Evolutionary conservation across 2,797 vertebrate species (phyloP), one percentile per base, ranked within the genome.

Genomic region (Scleropages formosus): DNA sequence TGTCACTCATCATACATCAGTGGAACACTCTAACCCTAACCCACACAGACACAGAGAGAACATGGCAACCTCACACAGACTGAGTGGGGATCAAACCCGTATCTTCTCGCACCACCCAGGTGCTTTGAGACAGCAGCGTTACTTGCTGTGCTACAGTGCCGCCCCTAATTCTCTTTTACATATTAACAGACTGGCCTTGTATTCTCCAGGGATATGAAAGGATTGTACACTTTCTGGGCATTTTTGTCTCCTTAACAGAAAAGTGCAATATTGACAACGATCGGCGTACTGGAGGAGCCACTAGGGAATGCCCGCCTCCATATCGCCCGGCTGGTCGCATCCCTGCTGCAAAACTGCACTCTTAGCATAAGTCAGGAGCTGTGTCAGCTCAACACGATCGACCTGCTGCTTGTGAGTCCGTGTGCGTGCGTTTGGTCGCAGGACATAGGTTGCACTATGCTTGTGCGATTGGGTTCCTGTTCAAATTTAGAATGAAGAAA

Each of bases 251-350:
- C 1, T 60, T 16, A 9, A 22, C 84, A 95, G 97, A 97, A 95
- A 91, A 86, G 90, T 84, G 93, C 96, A 56, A 97, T 99, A 92
- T 91, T 98, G 85, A 99, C 96, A 3, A 98, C 96, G n/a, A 93
- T 98, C 24, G 97, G 98, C 11, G 78, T 98, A 84, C 87, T 99
- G 77, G 96, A 99, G 84, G 95, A 97, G 90, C 98, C 97, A 0
- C 90, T 99, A 83, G 98, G 98, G 46, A 99, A 95, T 0, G 93
- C 96, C 31, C 95, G 98, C 65, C 95, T 99, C 80, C 97, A 99
- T 0, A 93, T 96, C 7, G 94, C 96, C 47, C 94, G 95, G 3
- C 91, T 99, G 46, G 91, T 98, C 80, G 96, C 96, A 0, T 93
- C 96, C 4, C 89, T 99, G 83, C 92, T 99, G 73, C 95, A 97